A percentile compares a stretch with the other conserved stretches of the same genome.
These are phyloP conservation scores for Chlamydotis undulata DNA, from an alignment of 2,113 vertebrate species.

Conservation along the genomic window DNA sequence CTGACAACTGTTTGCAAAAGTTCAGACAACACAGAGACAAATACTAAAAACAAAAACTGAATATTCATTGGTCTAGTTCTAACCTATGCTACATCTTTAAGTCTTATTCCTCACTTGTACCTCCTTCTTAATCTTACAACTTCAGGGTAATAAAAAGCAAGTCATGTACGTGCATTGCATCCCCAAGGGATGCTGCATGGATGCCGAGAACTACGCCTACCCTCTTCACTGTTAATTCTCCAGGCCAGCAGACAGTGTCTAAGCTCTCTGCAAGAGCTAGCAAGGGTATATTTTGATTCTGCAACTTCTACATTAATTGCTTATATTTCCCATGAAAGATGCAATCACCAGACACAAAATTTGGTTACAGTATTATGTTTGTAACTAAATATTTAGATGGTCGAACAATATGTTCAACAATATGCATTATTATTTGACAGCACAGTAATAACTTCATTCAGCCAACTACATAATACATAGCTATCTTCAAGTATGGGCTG, in stretches of 20 bases:
- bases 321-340: neutral
- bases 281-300: neutral
- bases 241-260: neutral
- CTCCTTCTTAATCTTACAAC: neutral
- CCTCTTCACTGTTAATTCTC: neutral
- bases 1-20: neutral
- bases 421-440: neutral
- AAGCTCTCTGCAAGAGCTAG: neutral
- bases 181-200: fast-evolving
- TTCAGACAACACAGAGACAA: neutral
- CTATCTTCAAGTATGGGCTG: neutral
- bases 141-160: neutral
- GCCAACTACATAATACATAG: neutral
- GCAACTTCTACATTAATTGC: neutral
- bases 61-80: neutral
- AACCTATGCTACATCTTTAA: neutral
- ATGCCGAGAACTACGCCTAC: neutral
- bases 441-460: neutral
- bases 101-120: neutral
- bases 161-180: neutral
- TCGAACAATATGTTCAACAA: neutral
- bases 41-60: neutral
- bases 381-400: neutral
- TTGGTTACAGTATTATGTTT: neutral
- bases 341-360: neutral